A percentile compares a stretch with the other conserved stretches of the same genome.
Evolutionary conservation across 1,140 invertebrate species (phyloP).

Genomic region (Drosophila obscura): DNA sequence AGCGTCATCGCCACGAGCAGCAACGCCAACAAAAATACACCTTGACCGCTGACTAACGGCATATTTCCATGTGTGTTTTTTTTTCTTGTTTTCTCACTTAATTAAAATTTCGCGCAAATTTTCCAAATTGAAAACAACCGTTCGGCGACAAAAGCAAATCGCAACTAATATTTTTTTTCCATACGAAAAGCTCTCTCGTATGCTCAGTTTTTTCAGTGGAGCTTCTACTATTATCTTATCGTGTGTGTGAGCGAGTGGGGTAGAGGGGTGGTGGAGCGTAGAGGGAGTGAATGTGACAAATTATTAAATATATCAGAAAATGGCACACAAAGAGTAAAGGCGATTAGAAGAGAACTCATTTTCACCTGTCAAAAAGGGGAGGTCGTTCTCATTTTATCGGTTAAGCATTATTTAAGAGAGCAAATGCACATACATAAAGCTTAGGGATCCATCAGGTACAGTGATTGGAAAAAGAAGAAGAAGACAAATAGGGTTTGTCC

Average conservation of each 20-base stretch:
- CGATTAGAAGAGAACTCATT: background rate
- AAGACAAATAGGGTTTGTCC: too few species aligned
- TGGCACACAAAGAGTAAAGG: conserved; percentile 2
- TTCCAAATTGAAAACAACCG: conserved; percentile 45
- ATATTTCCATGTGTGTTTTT: conserved; percentile 29
- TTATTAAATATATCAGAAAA: background rate
- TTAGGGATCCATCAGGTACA: too few species aligned
- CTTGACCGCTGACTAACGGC: conserved; percentile 22
- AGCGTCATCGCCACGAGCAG: background rate
- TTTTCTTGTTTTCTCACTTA: background rate
- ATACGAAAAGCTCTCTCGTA: conserved; percentile 29
- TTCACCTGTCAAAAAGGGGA: too few species aligned
- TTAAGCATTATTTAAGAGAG: too few species aligned
- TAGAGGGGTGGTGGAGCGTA: too few species aligned
- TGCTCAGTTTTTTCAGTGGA: conserved; percentile 1
- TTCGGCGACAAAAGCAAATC: conserved; percentile 45
- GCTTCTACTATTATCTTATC: conserved; percentile 51
- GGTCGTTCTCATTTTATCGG: too few species aligned
- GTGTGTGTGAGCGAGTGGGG: conserved; percentile 13
- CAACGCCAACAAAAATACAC: conserved; percentile 9
- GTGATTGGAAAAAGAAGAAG: too few species aligned
- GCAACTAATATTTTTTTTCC: conserved; percentile 56
- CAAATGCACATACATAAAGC: too few species aligned
- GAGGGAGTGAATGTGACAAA: too few species aligned
- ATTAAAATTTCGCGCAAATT: conserved; percentile 3